Percentiles rank a stretch among this genome's conserved stretches.
Evolutionary conservation across 1,140 invertebrate genomes (phyloP).

Genomic region (Drosophila watanabei): DNA sequence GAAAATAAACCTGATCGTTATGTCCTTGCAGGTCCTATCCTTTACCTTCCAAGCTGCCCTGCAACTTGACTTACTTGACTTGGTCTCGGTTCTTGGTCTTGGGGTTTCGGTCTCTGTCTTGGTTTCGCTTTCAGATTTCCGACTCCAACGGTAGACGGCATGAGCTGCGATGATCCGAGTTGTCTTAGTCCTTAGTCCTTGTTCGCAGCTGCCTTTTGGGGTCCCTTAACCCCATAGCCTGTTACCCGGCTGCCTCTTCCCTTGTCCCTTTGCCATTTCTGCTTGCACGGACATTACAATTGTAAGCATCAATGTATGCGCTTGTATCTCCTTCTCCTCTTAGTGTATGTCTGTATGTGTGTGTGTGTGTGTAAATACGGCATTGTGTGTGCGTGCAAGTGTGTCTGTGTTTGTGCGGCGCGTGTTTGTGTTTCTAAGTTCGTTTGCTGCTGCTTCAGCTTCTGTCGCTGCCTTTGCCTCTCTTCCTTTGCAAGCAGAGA

Average conservation of each 20-base stretch:
- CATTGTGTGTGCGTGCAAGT: conserved; percentile 33
- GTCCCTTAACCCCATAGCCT: conserved; percentile 7
- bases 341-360: neutral
- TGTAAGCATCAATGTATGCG: conserved; percentile 50
- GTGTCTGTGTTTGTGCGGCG: conserved; percentile 54
- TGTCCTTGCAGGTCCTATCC: too few species aligned
- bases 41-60: neutral
- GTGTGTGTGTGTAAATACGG: conserved; percentile 40
- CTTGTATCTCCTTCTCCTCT: conserved; percentile 35
- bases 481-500: neutral
- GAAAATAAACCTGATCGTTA: neutral
- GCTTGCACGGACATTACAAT: conserved; percentile 57
- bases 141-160: conserved; percentile 14
- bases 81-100: conserved; percentile 7
- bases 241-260: conserved; percentile 6
- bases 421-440: conserved; percentile 81
- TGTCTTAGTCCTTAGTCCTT: conserved; percentile 21
- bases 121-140: conserved; percentile 32
- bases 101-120: conserved; percentile 23
- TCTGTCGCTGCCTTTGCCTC: conserved; percentile 24
- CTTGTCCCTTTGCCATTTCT: conserved; percentile 25
- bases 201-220: conserved; percentile 7
- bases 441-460: conserved; percentile 60
- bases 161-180: conserved; percentile 34
- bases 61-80: conserved; percentile 6